phyloP scores from a whole-genome alignment of 1,140 invertebrate genomes.

The Microplitis demolitor region DNA sequence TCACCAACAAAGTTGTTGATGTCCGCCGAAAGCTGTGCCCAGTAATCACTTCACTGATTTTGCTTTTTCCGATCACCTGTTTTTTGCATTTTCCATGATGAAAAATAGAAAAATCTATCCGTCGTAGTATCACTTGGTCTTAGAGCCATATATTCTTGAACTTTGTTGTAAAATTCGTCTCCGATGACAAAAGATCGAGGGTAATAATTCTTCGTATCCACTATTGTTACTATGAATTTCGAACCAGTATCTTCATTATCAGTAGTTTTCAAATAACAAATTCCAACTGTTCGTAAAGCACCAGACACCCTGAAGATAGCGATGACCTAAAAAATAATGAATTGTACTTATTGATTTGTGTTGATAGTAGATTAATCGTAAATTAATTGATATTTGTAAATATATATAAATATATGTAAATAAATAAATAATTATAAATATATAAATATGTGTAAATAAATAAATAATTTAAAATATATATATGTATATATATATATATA shows the following conservation, averaged over 20 bases:
- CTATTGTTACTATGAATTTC: neutral
- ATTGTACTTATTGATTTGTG: neutral
- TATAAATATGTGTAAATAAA: no score
- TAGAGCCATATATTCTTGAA: neutral
- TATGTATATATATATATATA: no score
- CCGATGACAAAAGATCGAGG: conserved; percentile 10
- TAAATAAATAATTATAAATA: no score
- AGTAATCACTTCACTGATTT: conserved; percentile 23
- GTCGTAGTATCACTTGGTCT: neutral
- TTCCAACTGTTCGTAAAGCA: neutral
- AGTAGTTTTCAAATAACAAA: neutral
- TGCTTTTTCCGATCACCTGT: conserved; percentile 9
- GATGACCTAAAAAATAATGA: neutral
- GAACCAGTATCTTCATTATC: neutral
- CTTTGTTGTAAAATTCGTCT: neutral
- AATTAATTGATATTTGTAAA: neutral
- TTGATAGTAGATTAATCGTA: conserved; percentile 16
- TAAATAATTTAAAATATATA: no score
- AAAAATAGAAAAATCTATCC: neutral
- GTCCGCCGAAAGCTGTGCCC: conserved; percentile 12
- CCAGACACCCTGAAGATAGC: neutral
- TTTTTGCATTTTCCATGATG: conserved; percentile 11
- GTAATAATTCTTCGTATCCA: conserved; percentile 4
- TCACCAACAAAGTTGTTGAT: neutral
- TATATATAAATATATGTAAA: neutral